Conservation (phyloP, 2,888 invertebrate species). For the Axea sp. region DNA sequence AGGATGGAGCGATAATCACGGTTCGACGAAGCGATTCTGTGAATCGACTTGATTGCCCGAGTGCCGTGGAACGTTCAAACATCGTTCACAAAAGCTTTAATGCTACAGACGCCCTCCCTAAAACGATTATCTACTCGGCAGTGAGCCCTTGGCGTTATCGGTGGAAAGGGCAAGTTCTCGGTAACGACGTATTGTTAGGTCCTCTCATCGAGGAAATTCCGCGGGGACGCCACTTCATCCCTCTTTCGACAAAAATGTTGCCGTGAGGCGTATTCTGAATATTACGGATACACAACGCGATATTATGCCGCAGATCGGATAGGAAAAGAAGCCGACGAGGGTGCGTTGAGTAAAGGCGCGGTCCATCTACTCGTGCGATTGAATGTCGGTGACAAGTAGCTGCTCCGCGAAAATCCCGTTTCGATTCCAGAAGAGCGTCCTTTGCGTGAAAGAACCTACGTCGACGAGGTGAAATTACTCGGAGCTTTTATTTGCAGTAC, state of each 20-base stretch:
- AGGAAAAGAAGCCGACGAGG: slow-evolving; percentile 29
- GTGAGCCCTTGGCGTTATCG: slow-evolving; percentile 68
- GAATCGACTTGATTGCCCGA: slow-evolving; percentile 77
- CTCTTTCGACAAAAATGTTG: slow-evolving; percentile 55
- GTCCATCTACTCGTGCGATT: slow-evolving; percentile 21
- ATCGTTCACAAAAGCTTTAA: slow-evolving; percentile 76
- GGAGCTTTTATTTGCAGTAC: slow-evolving; percentile 33
- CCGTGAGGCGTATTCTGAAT: slow-evolving; percentile 55
- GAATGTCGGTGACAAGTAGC: slow-evolving; percentile 60
- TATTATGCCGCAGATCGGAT: slow-evolving; percentile 52
- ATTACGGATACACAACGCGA: slow-evolving; percentile 46
- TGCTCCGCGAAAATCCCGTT: slow-evolving; percentile 69
- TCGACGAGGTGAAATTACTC: slow-evolving; percentile 28
- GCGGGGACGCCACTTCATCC: slow-evolving; percentile 69
- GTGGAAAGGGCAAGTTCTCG: slow-evolving; percentile 70
- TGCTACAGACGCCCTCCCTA: slow-evolving; percentile 74
- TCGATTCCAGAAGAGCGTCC: slow-evolving; percentile 56
- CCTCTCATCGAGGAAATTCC: slow-evolving; percentile 69
- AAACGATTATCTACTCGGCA: slow-evolving; percentile 78
- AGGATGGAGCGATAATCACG: slow-evolving; percentile 59
- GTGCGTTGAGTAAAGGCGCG: slow-evolving; percentile 19
- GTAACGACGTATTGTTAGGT: slow-evolving; percentile 77
- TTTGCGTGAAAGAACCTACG: slow-evolving; percentile 15
- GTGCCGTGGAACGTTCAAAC: slow-evolving; percentile 75
- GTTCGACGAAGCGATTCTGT: slow-evolving; percentile 65